Percentiles rank a stretch among this genome's conserved stretches.
These are phyloP conservation scores for Cherax quadricarinatus DNA, from an alignment of 1,140 invertebrate genomes.

Conservation along the genomic window DNA sequence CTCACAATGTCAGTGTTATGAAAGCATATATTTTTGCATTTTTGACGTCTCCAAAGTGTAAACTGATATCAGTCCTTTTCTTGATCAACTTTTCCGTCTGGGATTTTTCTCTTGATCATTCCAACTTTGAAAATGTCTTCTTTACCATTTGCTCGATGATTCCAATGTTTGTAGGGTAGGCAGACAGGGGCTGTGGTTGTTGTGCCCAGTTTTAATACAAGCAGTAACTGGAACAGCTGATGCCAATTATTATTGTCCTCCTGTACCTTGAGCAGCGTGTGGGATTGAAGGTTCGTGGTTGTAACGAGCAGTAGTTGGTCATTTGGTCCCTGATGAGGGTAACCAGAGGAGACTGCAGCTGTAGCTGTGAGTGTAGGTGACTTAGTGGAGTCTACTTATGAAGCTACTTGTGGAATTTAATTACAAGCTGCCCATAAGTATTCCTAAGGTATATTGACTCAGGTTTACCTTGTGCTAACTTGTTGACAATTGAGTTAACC, in stretches of 20 bases:
- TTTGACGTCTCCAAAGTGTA: constrained; percentile 71
- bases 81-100: constrained; percentile 58
- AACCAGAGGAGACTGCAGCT: constrained; percentile 68
- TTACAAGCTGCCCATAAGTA: constrained; percentile 34
- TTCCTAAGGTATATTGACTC: constrained; percentile 36
- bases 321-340: constrained; percentile 31
- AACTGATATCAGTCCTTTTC: constrained; percentile 69
- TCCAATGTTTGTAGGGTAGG: constrained; percentile 70
- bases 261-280: constrained; percentile 63
- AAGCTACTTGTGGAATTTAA: constrained; percentile 26
- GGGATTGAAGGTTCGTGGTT: constrained; percentile 31
- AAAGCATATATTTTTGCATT: constrained; percentile 73
- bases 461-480: constrained; percentile 52
- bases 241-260: constrained; percentile 67
- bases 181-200: constrained; percentile 70
- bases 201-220: constrained; percentile 67
- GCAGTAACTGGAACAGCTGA: constrained; percentile 68
- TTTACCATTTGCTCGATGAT: constrained; percentile 68
- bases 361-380: constrained; percentile 63
- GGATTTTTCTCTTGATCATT: constrained; percentile 69
- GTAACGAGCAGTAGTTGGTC: constrained; percentile 24
- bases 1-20: constrained; percentile 71
- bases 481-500: constrained; percentile 19
- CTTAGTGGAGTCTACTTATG: constrained; percentile 53
- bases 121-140: constrained; percentile 65